Evolutionary conservation across 2,113 vertebrate species (phyloP), one percentile per base, ranked within the genome.

Genomic region (Tetraodon nigroviridis): DNA sequence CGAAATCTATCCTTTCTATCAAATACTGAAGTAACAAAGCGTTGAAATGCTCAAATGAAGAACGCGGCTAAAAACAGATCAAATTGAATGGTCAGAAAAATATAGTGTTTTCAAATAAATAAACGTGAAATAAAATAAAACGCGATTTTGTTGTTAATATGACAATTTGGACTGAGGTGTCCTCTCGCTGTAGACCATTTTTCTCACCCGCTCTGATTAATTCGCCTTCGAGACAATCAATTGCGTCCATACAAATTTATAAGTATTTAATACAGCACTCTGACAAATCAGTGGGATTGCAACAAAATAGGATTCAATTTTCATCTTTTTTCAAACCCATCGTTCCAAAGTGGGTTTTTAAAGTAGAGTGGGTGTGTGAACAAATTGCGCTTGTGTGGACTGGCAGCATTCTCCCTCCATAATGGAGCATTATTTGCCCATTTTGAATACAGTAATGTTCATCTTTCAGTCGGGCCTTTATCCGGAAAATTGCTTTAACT

Each of bases 401-500:
- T 96, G 94, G 92, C 93, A 94, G 92, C 92, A 93, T 94, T 97
- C 94, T 94, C 80, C 86, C 92, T 89, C 91, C 90, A 94, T 97
- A 96, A 98, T 97, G 93, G 94, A 92, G 92, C 93, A 94, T 97
- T 97, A 96, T 97, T 95, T 94, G 92, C 89, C 91, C 93, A 90
- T 92, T 97, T 94, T 96, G 92, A 97, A 98, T 96, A 95, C 93
- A 91, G 92, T 96, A 95, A 97, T 96, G 92, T 94, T 91, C 93
- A 92, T 93, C 91, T 80, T 92, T 88, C 88, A 90, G 90, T 92
- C 92, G 92, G 92, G 93, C 93, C 90, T 93, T 94, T 96, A 93
- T 94, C 88, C 89, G 89, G 93, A 92, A 97, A 97, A 98, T 98
- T 97, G 95, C 96, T 94, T 97, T 95, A 97, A 97, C 94, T 96